Percentiles rank a stretch among this genome's conserved stretches.
These are phyloP conservation scores for Ctena decussata DNA, from an alignment of 2,888 invertebrate genomes.

Conservation along the genomic window DNA sequence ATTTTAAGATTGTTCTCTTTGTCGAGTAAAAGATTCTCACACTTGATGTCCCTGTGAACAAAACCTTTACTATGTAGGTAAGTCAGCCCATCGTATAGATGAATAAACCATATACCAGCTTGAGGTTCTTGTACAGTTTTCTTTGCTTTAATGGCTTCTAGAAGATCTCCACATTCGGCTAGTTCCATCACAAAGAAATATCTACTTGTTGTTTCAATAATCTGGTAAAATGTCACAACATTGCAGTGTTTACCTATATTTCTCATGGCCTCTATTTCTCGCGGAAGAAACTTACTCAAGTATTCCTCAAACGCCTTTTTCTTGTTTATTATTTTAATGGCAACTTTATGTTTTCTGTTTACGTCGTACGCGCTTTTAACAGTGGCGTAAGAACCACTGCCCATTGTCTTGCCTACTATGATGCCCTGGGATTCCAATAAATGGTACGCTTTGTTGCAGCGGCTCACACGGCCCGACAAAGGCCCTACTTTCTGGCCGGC, in stretches of 20 bases:
- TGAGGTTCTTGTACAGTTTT: slow-evolving; percentile 70
- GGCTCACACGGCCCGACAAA: neutral
- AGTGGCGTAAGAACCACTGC: slow-evolving; percentile 84
- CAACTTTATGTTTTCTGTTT: slow-evolving; percentile 80
- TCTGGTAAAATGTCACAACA: slow-evolving; percentile 79
- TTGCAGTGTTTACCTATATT: slow-evolving; percentile 77
- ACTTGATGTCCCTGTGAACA: slow-evolving; percentile 85
- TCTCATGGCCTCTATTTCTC: slow-evolving; percentile 84
- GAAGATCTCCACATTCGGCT: slow-evolving; percentile 80
- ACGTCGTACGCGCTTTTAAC: slow-evolving; percentile 83
- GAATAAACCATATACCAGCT: slow-evolving; percentile 81
- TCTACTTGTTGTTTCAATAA: slow-evolving; percentile 84
- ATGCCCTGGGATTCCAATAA: slow-evolving; percentile 80
- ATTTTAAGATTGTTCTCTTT: slow-evolving; percentile 75
- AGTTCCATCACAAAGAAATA: slow-evolving; percentile 85
- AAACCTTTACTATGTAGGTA: slow-evolving; percentile 82
- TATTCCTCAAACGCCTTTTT: slow-evolving; percentile 82
- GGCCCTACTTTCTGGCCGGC: neutral
- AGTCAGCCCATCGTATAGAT: slow-evolving; percentile 79
- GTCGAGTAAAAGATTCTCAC: slow-evolving; percentile 84
- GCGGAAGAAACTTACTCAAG: slow-evolving; percentile 83
- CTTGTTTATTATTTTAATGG: slow-evolving; percentile 85
- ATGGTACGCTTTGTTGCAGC: slow-evolving; percentile 49
- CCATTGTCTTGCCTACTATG: slow-evolving; percentile 79
- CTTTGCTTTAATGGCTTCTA: slow-evolving; percentile 74